A percentile compares a stretch with the other conserved stretches of the same genome.
phyloP scores from a whole-genome alignment of 2,113 vertebrate genomes.

The Capreolus pygargus region DNA sequence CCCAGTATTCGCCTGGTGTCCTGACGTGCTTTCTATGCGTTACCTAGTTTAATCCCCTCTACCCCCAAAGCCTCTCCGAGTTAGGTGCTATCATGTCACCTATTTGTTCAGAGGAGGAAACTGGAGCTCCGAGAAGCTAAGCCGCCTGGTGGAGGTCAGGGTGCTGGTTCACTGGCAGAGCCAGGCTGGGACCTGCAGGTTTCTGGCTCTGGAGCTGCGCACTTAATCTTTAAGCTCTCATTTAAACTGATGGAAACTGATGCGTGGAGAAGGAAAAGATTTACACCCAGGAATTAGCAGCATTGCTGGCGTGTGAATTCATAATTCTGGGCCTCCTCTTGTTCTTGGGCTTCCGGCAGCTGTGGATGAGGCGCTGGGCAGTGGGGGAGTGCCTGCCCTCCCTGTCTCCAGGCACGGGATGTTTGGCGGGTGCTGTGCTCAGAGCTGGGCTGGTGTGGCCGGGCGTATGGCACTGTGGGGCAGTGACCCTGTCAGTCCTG shows the following conservation, averaged over 20 bases:
- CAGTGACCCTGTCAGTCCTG: background rate
- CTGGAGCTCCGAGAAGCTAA: background rate
- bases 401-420: background rate
- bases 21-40: background rate
- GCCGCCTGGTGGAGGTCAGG: rapidly evolving
- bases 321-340: background rate
- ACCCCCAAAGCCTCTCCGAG: background rate
- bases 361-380: background rate
- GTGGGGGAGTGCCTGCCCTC: background rate
- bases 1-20: rapidly evolving
- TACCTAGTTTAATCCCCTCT: background rate
- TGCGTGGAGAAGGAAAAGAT: background rate
- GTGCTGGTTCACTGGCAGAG: background rate
- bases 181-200: background rate
- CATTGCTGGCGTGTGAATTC: background rate
- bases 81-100: background rate
- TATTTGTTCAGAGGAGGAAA: background rate
- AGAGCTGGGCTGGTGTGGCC: background rate
- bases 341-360: background rate
- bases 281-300: background rate
- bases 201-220: background rate
- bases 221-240: background rate
- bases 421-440: too few species aligned
- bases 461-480: background rate
- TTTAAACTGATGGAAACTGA: background rate